phyloP scores from a whole-genome alignment of 2,888 invertebrate genomes.

The Apotomis turbidana region DNA sequence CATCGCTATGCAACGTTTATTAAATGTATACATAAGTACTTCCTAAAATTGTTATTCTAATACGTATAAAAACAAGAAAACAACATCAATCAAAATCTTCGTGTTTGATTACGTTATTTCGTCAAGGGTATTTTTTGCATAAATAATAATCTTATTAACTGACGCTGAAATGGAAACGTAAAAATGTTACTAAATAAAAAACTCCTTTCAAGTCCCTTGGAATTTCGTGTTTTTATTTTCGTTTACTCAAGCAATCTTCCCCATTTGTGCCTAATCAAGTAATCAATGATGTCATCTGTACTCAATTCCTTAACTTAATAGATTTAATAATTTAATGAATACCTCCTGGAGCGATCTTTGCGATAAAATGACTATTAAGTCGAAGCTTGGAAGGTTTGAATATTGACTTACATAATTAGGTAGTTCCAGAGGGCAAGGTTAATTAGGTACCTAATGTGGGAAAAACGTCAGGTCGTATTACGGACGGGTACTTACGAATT shows the following conservation, averaged over 20 bases:
- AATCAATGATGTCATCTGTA: neutral
- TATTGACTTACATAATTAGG: constrained; percentile 21
- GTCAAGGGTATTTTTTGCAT: neutral
- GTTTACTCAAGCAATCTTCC: neutral
- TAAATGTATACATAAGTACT: too few species aligned
- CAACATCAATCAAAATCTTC: too few species aligned
- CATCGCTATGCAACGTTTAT: too few species aligned
- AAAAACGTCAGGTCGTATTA: neutral
- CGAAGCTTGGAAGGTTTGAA: constrained; percentile 5
- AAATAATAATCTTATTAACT: neutral
- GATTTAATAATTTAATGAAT: constrained; percentile 36
- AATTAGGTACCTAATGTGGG: neutral
- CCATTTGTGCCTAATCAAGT: constrained; percentile 14
- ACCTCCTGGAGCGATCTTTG: constrained; percentile 8
- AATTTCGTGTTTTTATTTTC: neutral
- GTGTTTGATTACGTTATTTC: neutral
- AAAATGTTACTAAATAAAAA: neutral
- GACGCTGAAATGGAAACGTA: neutral
- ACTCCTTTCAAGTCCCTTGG: neutral
- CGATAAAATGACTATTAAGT: constrained; percentile 26
- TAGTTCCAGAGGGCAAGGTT: neutral
- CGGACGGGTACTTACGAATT: neutral
- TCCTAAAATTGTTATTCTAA: too few species aligned
- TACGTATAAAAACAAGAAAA: too few species aligned
- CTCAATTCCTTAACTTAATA: constrained; percentile 31